Conservation (phyloP, 1,140 invertebrate species). For the Calosoma granatense region DNA sequence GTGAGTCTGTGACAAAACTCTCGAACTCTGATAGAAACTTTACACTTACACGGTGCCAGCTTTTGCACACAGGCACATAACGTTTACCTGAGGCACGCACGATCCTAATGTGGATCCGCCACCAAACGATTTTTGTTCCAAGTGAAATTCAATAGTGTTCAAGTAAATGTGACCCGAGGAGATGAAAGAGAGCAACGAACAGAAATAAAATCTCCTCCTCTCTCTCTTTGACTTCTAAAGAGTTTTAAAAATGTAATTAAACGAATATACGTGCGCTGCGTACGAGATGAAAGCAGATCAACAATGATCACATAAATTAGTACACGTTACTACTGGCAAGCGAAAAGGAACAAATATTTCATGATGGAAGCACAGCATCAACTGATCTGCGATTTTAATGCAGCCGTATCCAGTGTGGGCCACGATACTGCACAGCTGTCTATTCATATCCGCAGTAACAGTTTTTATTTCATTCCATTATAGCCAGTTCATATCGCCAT, state of each 20-base stretch:
- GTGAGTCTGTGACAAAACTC: neutral
- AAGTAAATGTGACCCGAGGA: neutral
- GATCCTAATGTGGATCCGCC: neutral
- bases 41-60: neutral
- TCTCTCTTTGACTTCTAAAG: neutral
- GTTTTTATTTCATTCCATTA: too few species aligned
- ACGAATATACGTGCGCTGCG: too few species aligned
- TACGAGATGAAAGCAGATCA: too few species aligned
- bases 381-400: too few species aligned
- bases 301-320: too few species aligned
- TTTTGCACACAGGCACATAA: neutral
- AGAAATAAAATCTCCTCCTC: neutral
- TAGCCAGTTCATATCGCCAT: too few species aligned
- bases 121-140: slow-evolving; percentile 3
- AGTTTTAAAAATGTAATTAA: neutral
- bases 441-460: too few species aligned
- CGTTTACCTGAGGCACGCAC: slow-evolving; percentile 2
- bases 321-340: too few species aligned
- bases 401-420: too few species aligned
- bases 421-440: too few species aligned
- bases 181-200: neutral
- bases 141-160: slow-evolving; percentile 5
- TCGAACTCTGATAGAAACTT: slow-evolving; percentile 7
- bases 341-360: too few species aligned
- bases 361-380: too few species aligned